These are phyloP conservation scores for Trichonephila clavata DNA, from an alignment of 1,140 invertebrate species.

Conservation along the genomic window DNA sequence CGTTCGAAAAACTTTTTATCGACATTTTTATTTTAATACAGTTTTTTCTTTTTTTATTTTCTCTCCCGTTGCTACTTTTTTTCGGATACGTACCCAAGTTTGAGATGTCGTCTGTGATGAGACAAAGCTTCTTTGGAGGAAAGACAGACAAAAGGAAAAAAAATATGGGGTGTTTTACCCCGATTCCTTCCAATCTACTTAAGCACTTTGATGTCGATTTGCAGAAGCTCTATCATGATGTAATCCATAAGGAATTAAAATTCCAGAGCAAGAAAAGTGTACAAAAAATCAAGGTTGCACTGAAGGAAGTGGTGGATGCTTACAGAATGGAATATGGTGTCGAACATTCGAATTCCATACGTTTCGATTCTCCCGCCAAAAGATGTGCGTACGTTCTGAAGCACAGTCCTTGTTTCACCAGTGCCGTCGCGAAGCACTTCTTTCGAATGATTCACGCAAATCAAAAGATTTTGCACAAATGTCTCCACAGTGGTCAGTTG, in stretches of 20 bases:
- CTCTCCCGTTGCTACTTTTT: not conserved
- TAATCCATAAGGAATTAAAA: slow-evolving; percentile 12
- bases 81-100: not conserved
- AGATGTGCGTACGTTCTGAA: slow-evolving; percentile 55
- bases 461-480: not conserved
- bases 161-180: too few species aligned
- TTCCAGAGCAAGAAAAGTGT: not conserved
- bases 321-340: not conserved
- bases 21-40: not conserved
- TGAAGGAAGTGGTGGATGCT: slow-evolving; percentile 27
- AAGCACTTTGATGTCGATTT: slow-evolving; percentile 28
- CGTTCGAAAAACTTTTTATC: slow-evolving; percentile 17
- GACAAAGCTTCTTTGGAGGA: not conserved
- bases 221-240: slow-evolving; percentile 38
- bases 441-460: not conserved
- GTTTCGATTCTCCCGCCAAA: slow-evolving; percentile 18
- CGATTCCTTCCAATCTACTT: not conserved
- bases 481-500: not conserved
- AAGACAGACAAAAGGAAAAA: not conserved
- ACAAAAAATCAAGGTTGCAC: not conserved
- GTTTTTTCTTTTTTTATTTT: not conserved
- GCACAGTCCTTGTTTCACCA: slow-evolving; percentile 55
- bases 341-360: not conserved
- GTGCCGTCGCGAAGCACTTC: slow-evolving; percentile 44
- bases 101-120: not conserved